These are phyloP conservation scores for Heliopora coerulea DNA, from an alignment of 92 coral and sea anemone genomes.

Conservation along the genomic window DNA sequence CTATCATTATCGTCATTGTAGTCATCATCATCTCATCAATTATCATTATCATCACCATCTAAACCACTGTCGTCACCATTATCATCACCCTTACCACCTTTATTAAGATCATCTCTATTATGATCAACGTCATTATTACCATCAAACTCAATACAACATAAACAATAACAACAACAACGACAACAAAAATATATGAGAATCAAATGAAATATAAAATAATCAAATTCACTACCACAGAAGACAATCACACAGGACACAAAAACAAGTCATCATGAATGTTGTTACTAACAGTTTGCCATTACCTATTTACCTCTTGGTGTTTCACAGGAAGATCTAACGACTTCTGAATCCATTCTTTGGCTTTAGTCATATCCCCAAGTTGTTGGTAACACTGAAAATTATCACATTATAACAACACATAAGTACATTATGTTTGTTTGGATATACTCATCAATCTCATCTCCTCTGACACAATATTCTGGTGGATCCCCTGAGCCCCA, in stretches of 20 bases:
- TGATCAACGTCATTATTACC: neutral
- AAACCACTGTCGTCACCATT: neutral
- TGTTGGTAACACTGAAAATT: constrained; percentile 68
- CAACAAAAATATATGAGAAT: neutral
- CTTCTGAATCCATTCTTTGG: constrained; percentile 73
- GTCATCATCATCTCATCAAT: too few relatives aligned
- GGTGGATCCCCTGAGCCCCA: too few relatives aligned
- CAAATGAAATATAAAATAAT: neutral
- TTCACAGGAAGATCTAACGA: constrained; percentile 57
- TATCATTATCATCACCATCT: neutral
- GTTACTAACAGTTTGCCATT: too few relatives aligned
- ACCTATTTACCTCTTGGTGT: constrained; percentile 76
- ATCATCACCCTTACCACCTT: neutral
- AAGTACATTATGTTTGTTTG: too few relatives aligned
- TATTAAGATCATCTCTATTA: neutral
- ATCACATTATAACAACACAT: neutral
- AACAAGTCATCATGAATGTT: too few relatives aligned
- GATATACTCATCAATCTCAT: too few relatives aligned
- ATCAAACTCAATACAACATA: neutral
- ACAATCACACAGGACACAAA: too few relatives aligned
- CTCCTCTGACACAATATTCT: too few relatives aligned
- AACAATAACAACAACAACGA: neutral
- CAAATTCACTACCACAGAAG: too few relatives aligned
- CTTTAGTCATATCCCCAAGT: constrained; percentile 53
- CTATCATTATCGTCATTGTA: neutral